Evolutionary conservation across 2,888 invertebrate genomes (phyloP), one percentile per base, ranked within the genome.

Genomic region (Agrotis puta): DNA sequence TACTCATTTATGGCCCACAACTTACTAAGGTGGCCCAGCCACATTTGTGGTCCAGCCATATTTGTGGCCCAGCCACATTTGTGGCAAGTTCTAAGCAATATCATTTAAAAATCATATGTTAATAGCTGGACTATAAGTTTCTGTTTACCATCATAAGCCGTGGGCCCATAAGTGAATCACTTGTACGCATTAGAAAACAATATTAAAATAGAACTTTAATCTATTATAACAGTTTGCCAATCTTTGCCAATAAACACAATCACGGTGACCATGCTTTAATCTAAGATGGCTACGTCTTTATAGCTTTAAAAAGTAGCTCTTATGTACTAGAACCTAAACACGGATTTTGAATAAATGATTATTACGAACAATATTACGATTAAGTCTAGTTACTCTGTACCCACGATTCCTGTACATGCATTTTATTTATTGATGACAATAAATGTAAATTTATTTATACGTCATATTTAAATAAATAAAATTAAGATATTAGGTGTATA

Each of bases 351-450:
- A 71, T 79, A 77, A 39, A 39, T 76, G 61, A 78, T 77, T 71
- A 65, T 74, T 71, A 69, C 45, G 67, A 83, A 82, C 77, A 84
- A 77, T 69, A 65, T 77, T 77, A 77, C 58, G 24, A 71, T 70
- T 82, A 82, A 74, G 73, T 61, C 27, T 80, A 82, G 43, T 65
- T 74, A 62, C 57, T 77, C 62, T 77, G 64, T 79, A 81, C 48
- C 43, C 85, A 80, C 86, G 88, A 89, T 92, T 92, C 88, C 88
- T 90, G 86, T 82, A 79, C 67, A 74, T 87, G 91, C 89, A 91
- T 91, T 91, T 91, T 90, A 90, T 91, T 92, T 91, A 90, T 91
- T 88, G 75, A 83, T 79, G 82, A 81, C 79, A 85, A 84, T 83
- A 88, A 87, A 83, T 88, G 83, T 88, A 81, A 81, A 84, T 87